Percentiles rank a stretch among this genome's conserved stretches.
Evolutionary conservation across 2,888 invertebrate species (phyloP).

Genomic region (Pristionchus japonicus): DNA sequence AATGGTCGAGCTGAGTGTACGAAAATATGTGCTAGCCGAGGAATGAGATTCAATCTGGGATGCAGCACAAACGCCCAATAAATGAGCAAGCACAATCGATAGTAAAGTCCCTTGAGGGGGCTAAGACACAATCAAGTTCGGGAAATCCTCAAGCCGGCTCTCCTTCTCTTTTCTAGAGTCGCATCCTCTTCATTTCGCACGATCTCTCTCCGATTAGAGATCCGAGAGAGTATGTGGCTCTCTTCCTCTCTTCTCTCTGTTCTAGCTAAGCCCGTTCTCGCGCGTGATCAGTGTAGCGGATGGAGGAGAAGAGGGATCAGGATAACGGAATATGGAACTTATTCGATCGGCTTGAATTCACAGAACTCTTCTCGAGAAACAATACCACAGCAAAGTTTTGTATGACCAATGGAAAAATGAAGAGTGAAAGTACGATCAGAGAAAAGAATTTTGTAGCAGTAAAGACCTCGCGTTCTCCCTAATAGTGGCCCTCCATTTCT

Average conservation of each 20-base stretch:
- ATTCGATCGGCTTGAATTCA: not conserved
- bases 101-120: not conserved
- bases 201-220: no score
- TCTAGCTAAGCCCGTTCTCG: conserved; percentile 29
- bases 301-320: not conserved
- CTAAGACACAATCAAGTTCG: conserved; percentile 36
- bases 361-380: no score
- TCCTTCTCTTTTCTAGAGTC: not conserved
- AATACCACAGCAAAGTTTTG: no score
- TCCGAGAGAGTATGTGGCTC: no score
- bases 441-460: not conserved
- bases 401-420: no score
- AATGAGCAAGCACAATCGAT: not conserved
- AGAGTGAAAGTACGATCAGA: not conserved
- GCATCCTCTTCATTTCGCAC: no score
- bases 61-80: not conserved
- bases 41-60: not conserved
- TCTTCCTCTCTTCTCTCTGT: not conserved
- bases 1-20: not conserved
- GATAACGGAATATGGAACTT: not conserved
- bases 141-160: not conserved
- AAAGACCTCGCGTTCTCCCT: not conserved
- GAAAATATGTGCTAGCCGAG: not conserved
- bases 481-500: not conserved
- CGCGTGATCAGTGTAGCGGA: not conserved